phyloP scores from a whole-genome alignment of 1,140 invertebrate genomes.

The Cotesia chilonis region DNA sequence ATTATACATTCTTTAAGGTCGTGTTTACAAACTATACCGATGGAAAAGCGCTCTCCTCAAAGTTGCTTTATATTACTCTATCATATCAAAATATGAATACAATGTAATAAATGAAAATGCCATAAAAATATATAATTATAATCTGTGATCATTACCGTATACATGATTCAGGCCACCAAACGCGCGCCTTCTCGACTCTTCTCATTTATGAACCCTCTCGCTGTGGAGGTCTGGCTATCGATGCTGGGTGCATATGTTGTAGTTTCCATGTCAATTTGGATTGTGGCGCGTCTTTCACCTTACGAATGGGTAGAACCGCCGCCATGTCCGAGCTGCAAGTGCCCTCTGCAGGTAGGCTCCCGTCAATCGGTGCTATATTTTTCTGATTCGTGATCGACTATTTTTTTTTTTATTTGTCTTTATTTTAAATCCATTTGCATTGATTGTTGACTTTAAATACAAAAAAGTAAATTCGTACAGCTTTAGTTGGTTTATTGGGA shows the following conservation, averaged over 20 bases:
- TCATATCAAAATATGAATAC: too few species aligned
- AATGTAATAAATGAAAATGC: too few species aligned
- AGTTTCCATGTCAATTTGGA: slow-evolving; percentile 76
- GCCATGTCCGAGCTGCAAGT: slow-evolving; percentile 66
- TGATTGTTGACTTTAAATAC: neutral
- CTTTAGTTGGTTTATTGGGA: neutral
- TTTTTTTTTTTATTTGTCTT: neutral
- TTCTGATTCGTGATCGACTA: neutral
- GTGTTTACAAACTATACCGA: too few species aligned
- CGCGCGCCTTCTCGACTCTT: slow-evolving; percentile 72
- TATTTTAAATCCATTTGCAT: slow-evolving; percentile 2
- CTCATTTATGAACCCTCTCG: slow-evolving; percentile 77
- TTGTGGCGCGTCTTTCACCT: slow-evolving; percentile 75
- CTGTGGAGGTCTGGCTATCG: slow-evolving; percentile 75
- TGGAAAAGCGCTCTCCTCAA: too few species aligned
- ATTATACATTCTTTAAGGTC: neutral
- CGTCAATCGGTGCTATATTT: slow-evolving; percentile 50
- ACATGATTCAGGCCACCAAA: slow-evolving; percentile 66
- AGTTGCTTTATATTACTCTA: too few species aligned
- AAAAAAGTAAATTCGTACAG: too few species aligned
- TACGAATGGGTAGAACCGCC: slow-evolving; percentile 76
- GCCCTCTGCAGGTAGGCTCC: slow-evolving; percentile 62
- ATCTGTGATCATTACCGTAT: slow-evolving; percentile 27
- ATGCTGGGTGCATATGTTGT: slow-evolving; percentile 73
- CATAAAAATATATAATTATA: too few species aligned